Percentiles rank a stretch among this genome's conserved stretches.
Conservation (phyloP, 2,113 vertebrate species). For the Cyanocitta stelleri region DNA sequence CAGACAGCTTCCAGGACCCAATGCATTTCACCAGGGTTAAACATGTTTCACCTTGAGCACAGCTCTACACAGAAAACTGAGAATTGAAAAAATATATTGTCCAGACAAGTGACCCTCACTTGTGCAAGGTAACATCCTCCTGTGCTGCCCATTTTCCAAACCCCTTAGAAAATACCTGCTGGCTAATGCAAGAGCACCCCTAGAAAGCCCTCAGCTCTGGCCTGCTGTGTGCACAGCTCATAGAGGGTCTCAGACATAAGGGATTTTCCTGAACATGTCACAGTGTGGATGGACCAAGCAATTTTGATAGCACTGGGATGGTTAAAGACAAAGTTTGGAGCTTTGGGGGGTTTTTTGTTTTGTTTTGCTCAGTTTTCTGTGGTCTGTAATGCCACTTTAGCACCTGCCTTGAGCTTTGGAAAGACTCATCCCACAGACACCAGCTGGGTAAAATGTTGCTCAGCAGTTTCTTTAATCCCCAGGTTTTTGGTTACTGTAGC, state of each 20-base stretch:
- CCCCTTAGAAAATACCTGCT: not conserved
- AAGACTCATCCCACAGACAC: not conserved
- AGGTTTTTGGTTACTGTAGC: not conserved
- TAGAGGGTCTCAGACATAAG: fast-evolving
- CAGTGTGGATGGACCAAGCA: not conserved
- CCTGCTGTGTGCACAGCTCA: not conserved
- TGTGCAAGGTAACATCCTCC: not conserved
- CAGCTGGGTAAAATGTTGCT: not conserved
- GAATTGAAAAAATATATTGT: not conserved
- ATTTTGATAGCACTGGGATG: not conserved
- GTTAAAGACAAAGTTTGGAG: not conserved
- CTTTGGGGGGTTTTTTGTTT: fast-evolving
- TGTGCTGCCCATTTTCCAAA: not conserved
- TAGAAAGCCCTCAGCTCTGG: not conserved
- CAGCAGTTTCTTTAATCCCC: not conserved
- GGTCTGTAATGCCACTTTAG: not conserved
- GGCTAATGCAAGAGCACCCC: not conserved
- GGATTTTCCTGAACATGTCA: not conserved
- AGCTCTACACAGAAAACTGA: not conserved
- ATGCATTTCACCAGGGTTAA: not conserved
- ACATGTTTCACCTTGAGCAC: not conserved
- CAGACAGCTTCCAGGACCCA: not conserved
- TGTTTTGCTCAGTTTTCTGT: not conserved
- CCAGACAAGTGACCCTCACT: not conserved
- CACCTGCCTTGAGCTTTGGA: not conserved